Evolutionary conservation across 2,888 invertebrate genomes (phyloP), one percentile per base, ranked within the genome.

Genomic region (Sabatieria punctata): DNA sequence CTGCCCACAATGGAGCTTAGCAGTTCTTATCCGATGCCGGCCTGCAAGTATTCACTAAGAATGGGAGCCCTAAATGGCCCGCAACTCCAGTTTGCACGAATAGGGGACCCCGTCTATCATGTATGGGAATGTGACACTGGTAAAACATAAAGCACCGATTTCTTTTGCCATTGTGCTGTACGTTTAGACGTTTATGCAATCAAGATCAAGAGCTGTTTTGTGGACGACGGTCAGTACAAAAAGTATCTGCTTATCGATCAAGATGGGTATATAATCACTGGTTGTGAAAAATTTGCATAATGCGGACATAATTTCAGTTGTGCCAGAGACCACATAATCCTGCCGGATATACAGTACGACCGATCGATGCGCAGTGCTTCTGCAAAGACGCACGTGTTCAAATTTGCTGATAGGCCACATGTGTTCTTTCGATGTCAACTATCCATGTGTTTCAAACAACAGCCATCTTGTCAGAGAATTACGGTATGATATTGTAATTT

Each of bases 321-420:
- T 27, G 38, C 45, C 2, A 15, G 3, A 2, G 45, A 45, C 26
- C 24, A 4, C 13, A 19, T 24, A 39, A 45, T 45, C 15, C 18
- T 45, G 40, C 38, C 38, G 13, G 38, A 45, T 23, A 21, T 45
- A 15, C 39, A 25, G 8, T 45, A 45, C 45, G 27, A 22, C 8
- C 2, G 4, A 6, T 13, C n/a, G 11, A 30, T 40, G 21, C 39
- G 23, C n/a, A 21, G 4, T 15, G 45, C 45, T 19, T 45, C 39
- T 21, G 22, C 15, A 4, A 8, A 45, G 24, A 38, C 45, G 24
- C 45, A 45, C 18, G 45, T 45, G 3, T 45, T 45, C 45, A 45
- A 45, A 25, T 45, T 45, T 30, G 45, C 45, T 15, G 45, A 45
- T 27, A 3, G 30, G 23, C 19, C 37, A 4, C 38, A 37, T 21